Conservation (phyloP, 2,888 invertebrate species). For the Aphidius colemani region DNA sequence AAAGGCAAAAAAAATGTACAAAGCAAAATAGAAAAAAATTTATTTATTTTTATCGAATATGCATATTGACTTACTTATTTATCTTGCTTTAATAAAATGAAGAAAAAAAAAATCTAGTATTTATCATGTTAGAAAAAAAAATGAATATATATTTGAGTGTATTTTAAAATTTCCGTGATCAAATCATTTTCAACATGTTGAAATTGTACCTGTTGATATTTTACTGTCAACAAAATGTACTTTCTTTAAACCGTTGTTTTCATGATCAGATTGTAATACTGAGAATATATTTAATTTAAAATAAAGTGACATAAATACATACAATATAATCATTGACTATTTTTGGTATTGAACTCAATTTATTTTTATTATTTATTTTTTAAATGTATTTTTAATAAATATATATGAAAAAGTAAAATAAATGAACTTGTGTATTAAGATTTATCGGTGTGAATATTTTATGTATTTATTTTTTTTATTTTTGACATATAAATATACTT, state of each 20-base stretch:
- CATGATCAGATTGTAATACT: conserved; percentile 45
- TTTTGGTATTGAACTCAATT: background rate
- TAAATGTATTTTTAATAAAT: background rate
- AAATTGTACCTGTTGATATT: conserved; percentile 55
- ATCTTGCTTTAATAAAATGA: conserved; percentile 8
- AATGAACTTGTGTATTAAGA: too few species aligned
- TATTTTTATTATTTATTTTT: background rate
- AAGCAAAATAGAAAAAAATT: too few species aligned
- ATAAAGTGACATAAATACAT: background rate
- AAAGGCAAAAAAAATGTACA: too few species aligned
- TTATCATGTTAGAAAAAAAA: too few species aligned
- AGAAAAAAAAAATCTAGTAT: background rate
- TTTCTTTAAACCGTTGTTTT: conserved; percentile 53
- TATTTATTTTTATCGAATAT: too few species aligned
- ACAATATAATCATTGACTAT: background rate
- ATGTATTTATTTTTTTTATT: too few species aligned
- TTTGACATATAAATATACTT: too few species aligned
- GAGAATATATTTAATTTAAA: background rate
- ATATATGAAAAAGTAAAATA: background rate
- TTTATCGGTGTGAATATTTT: too few species aligned
- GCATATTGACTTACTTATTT: too few species aligned
- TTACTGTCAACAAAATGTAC: conserved; percentile 57
- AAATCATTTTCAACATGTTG: conserved; percentile 44
- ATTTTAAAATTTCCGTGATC: conserved; percentile 38
- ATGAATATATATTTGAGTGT: too few species aligned